Evolutionary conservation across 2,113 vertebrate species (phyloP).

Genomic region (Calypte anna): DNA sequence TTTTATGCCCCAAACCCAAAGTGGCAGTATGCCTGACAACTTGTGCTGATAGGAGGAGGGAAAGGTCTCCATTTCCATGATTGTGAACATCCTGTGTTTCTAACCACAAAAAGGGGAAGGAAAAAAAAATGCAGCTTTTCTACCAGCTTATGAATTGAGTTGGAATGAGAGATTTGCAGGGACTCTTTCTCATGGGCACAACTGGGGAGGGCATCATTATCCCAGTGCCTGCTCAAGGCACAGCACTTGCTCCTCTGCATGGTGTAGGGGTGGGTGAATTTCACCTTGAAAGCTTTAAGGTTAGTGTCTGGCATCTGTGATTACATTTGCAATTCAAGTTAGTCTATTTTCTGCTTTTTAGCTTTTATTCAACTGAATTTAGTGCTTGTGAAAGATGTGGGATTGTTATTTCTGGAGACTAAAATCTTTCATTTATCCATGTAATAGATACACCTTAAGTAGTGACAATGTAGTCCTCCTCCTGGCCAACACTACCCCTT

Average conservation of each 20-base stretch:
- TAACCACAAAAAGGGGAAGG: neutral
- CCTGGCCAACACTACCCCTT: neutral
- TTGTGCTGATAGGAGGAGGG: neutral
- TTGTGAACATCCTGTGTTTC: neutral
- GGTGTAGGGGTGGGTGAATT: conserved; percentile 19
- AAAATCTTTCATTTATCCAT: conserved; percentile 8
- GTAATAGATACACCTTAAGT: conserved; percentile 1
- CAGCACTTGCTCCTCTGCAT: neutral
- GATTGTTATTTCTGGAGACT: conserved; percentile 32
- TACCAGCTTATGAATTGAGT: neutral
- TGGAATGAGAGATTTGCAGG: neutral
- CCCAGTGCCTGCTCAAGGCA: conserved; percentile 18
- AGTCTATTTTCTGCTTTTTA: conserved; percentile 62
- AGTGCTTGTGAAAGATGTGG: conserved; percentile 20
- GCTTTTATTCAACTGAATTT: conserved; percentile 51
- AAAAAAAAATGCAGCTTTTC: neutral
- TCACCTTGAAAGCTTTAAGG: conserved; percentile 64
- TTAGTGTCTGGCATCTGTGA: conserved; percentile 41
- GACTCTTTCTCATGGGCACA: neutral
- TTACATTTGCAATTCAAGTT: conserved; percentile 75
- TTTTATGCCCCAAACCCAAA: neutral
- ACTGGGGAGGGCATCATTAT: neutral
- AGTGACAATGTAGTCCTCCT: neutral
- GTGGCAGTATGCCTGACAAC: neutral
- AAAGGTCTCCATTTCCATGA: neutral